Percentiles rank a stretch among this genome's conserved stretches.
Evolutionary conservation across 2,888 invertebrate genomes (phyloP).

Genomic region (Heliconius sara): DNA sequence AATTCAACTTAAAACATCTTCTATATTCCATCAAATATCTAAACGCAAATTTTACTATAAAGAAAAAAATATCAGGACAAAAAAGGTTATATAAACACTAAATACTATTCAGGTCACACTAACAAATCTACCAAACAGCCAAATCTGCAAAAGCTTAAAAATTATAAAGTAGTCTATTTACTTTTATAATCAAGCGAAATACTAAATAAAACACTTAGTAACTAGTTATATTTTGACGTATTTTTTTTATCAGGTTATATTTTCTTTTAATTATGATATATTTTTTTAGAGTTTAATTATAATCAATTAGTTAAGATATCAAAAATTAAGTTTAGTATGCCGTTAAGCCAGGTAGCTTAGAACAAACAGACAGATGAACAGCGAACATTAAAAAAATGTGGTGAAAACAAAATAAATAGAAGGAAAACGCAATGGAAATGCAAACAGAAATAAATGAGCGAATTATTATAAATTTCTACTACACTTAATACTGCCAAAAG

Average conservation of each 20-base stretch:
- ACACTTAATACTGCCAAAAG: constrained; percentile 36
- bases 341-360: constrained; percentile 48
- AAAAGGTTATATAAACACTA: constrained; percentile 1
- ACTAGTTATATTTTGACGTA: neutral
- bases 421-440: constrained; percentile 15
- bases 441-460: constrained; percentile 15
- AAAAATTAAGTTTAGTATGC: constrained; percentile 23
- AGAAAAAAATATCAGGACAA: neutral
- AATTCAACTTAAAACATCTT: neutral
- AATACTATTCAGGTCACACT: constrained; percentile 13
- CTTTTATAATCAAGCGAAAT: neutral
- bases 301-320: constrained; percentile 5
- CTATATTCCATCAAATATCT: neutral
- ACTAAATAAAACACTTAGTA: neutral
- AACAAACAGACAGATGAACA: constrained; percentile 50
- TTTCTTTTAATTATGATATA: neutral
- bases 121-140: constrained; percentile 24
- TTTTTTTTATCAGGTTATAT: neutral
- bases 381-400: constrained; percentile 25
- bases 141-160: constrained; percentile 17
- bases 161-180: neutral
- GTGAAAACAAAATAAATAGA: constrained; percentile 23
- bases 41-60: neutral
- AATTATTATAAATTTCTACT: constrained; percentile 22
- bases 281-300: neutral